These are phyloP conservation scores for Pinna nobilis DNA, from an alignment of 1,140 invertebrate species.

Conservation along the genomic window DNA sequence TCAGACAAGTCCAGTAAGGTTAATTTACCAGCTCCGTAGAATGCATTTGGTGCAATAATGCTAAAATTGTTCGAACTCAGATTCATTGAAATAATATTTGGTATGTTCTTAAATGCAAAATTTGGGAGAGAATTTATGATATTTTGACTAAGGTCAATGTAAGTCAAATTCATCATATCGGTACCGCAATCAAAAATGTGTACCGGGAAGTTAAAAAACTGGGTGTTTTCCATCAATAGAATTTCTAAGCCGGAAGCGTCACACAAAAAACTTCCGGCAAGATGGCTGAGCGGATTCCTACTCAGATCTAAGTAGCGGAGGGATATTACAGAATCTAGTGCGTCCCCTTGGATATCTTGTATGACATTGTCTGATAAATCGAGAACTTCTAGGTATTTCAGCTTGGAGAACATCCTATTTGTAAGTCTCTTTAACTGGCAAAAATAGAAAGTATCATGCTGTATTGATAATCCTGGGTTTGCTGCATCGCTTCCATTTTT, in stretches of 20 bases:
- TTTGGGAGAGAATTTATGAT: conserved; percentile 21
- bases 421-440: conserved; percentile 8
- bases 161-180: conserved; percentile 9
- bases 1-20: conserved; percentile 25
- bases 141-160: conserved; percentile 31
- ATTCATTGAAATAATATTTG: conserved; percentile 23
- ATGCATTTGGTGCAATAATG: conserved; percentile 16
- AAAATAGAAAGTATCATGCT: background rate
- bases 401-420: conserved; percentile 15
- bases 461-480: background rate
- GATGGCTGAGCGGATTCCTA: conserved; percentile 7
- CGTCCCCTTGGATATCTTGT: conserved; percentile 3
- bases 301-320: conserved; percentile 28
- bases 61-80: conserved; percentile 19
- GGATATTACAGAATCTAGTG: conserved; percentile 6
- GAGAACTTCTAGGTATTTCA: conserved; percentile 8
- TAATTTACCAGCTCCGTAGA: conserved; percentile 13
- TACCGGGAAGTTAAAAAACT: conserved; percentile 5
- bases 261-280: conserved; percentile 21
- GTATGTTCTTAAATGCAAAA: conserved; percentile 9
- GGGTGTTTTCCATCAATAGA: conserved; percentile 17
- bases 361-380: conserved; percentile 36
- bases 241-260: conserved; percentile 17
- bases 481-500: conserved; percentile 9
- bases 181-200: conserved; percentile 17